Percentiles rank a stretch among this genome's conserved stretches.
phyloP scores from a whole-genome alignment of 2,888 invertebrate species.

The Nasonovia ribisnigri region DNA sequence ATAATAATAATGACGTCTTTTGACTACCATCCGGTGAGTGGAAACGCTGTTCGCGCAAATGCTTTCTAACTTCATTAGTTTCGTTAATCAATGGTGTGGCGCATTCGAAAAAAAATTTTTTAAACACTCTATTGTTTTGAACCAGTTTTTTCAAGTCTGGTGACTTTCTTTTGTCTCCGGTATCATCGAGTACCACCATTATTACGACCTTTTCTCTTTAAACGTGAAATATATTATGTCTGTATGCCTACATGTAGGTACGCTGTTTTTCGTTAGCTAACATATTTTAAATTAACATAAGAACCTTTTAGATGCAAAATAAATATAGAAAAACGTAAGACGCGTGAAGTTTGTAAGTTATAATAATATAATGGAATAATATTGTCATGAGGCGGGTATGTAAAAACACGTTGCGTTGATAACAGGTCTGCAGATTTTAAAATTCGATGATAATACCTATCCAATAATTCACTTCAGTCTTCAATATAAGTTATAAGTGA shows the following conservation, averaged over 20 bases:
- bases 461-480: neutral
- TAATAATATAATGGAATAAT: neutral
- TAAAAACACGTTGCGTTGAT: neutral
- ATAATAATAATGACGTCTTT: neutral
- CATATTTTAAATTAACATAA: neutral
- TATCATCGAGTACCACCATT: neutral
- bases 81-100: neutral
- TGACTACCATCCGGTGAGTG: neutral
- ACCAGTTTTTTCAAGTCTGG: neutral
- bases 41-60: neutral
- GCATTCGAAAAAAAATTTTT: neutral
- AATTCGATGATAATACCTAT: neutral
- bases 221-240: neutral
- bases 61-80: conserved; percentile 41
- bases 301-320: neutral
- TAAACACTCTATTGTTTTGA: neutral
- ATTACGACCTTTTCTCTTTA: neutral
- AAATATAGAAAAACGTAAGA: neutral
- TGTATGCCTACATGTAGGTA: neutral
- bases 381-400: neutral
- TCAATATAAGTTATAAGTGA: neutral
- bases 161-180: neutral
- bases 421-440: neutral
- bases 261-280: neutral
- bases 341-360: neutral